Conservation (phyloP, 2,888 invertebrate species). For the Tetragonula carbonaria region DNA sequence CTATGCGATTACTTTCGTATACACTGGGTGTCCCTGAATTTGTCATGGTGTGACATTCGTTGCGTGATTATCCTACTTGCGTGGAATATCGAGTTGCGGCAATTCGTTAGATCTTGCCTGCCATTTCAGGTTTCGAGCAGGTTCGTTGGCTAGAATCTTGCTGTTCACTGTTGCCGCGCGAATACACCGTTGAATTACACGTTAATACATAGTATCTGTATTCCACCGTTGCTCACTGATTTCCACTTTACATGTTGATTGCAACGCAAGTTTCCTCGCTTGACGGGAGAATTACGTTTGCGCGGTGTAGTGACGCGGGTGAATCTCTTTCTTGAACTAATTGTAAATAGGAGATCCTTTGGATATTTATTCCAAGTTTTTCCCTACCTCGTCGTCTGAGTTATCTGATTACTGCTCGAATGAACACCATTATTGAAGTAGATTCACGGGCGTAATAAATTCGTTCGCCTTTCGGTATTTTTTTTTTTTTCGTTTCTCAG, state of each 20-base stretch:
- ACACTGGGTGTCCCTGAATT: too few species aligned
- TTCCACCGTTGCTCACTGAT: constrained; percentile 68
- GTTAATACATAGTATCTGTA: constrained; percentile 57
- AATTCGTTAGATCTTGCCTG: constrained; percentile 24
- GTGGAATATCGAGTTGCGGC: constrained; percentile 2
- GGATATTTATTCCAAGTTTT: too few species aligned
- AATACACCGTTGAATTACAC: constrained; percentile 49
- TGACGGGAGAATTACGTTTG: constrained; percentile 54
- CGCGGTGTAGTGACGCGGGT: constrained; percentile 28
- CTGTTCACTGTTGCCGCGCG: constrained; percentile 34
- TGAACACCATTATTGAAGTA: too few species aligned
- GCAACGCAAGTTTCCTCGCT: constrained; percentile 65
- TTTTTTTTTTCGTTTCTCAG: too few species aligned
- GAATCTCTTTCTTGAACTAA: constrained; percentile 33
- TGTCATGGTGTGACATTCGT: not conserved
- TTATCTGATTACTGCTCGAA: too few species aligned
- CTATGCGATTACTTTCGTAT: too few species aligned
- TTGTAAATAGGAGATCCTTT: too few species aligned
- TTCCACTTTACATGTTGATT: constrained; percentile 72
- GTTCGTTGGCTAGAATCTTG: constrained; percentile 4
- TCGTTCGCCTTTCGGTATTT: too few species aligned
- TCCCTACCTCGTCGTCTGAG: too few species aligned
- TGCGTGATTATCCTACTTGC: not conserved
- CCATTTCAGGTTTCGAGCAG: not conserved
- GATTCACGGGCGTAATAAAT: too few species aligned